Base-by-base conservation (phyloP, 2,797 vertebrate genomes). In the Capromys pilorides region DNA sequence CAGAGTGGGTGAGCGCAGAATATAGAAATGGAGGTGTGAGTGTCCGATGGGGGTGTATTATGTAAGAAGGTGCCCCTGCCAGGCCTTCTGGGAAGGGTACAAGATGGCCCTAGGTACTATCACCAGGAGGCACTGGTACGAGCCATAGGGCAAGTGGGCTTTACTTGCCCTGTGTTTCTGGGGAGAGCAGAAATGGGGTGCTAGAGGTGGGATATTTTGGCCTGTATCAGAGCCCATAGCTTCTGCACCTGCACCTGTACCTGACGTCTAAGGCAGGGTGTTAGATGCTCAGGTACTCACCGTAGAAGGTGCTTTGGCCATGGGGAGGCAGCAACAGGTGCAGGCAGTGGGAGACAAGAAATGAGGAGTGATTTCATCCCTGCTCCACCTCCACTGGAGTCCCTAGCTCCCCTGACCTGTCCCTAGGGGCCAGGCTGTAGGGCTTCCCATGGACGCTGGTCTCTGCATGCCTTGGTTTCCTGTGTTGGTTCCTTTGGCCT, bases 231-330 rank as follows among this genome's bases (percentile, higher is more conserved):
- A 62, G 49, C 41, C 85, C 33, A 2, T 1, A 18, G 69, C 21
- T 54, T 89, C 64, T 5, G 19, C 45, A 26, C 1, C 51, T 57
- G 5, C 45, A 26, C 1, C 51, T 57, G 5, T 9, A 5, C 49
- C 16, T 7, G 24, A 16, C 6, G 4, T n/a, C 12, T 0, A 10
- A 8, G 41, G 16, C 16, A 1, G 6, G 18, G 9, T 6, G 6
- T 5, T 1, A 64, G 4, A 3, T 3, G 5, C 28, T 13, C 36
- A 79, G 67, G 21, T 31, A 5, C 33, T 21, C 41, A 12, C 51
- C 51, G 10, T 2, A 16, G 1, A 2, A 77, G 14, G 24, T 7
- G 1, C 39, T 14, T 4, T 14, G 36, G 36, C 51, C 24, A 2
- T 26, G 28, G 26, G 69, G 64, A 87, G n/a, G 78, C 57, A 2